phyloP scores from a whole-genome alignment of 2,888 invertebrate species.

The Cheilosia grossa region DNA sequence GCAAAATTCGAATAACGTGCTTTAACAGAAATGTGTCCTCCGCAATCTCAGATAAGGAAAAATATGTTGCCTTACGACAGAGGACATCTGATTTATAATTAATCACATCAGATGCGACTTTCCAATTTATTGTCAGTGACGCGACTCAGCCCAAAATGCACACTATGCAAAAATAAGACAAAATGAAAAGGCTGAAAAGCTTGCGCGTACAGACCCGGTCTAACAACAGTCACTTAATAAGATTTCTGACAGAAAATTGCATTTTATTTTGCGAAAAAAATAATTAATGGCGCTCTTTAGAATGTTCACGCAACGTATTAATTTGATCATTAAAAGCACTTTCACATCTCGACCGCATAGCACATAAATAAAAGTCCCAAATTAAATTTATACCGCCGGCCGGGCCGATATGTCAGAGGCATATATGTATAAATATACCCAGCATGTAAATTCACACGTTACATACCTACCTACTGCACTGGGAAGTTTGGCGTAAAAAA shows the following conservation, averaged over 20 bases:
- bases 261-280: slow-evolving; percentile 46
- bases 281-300: slow-evolving; percentile 70
- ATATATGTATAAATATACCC: neutral
- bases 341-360: slow-evolving; percentile 55
- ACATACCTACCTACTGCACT: neutral
- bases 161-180: neutral
- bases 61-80: no score
- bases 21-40: no score
- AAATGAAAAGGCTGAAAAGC: slow-evolving; percentile 5
- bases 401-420: slow-evolving; percentile 15
- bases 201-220: slow-evolving; percentile 43
- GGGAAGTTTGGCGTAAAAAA: neutral
- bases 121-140: no score
- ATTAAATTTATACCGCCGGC: slow-evolving; percentile 49
- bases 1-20: no score
- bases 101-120: no score
- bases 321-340: slow-evolving; percentile 72
- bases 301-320: slow-evolving; percentile 57
- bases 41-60: no score
- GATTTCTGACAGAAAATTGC: slow-evolving; percentile 58
- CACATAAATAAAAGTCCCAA: slow-evolving; percentile 69
- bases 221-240: slow-evolving; percentile 61
- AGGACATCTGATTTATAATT: no score
- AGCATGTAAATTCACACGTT: slow-evolving; percentile 34
- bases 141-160: no score